Base-by-base conservation (phyloP, 2,888 invertebrate genomes). In the Tetheella fluctuosa region DNA sequence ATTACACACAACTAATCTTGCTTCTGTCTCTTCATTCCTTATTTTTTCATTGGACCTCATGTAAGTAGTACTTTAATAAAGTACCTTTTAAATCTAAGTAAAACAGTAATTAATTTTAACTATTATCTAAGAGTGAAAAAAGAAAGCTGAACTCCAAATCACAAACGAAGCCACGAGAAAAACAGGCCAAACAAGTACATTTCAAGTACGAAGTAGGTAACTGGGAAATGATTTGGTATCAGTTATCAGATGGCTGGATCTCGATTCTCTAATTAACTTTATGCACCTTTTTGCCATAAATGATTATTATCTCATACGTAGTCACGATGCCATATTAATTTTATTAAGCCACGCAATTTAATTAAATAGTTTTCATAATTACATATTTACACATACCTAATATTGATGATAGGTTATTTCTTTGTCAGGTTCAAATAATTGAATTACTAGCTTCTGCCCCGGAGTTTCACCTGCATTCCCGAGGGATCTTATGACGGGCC, bases 191-290 rank as follows among this genome's bases (percentile, higher is more conserved):
- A 48, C 48, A 20, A 20, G 48, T 48, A 48, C 48, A 48, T 48
- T 48, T 48, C 48, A 48, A 48, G 48, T 48, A 48, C 20, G 48
- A 30, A 25, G 48, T 48, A 56, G 56, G 56, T 30, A 30, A 56
- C 15, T 48, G 52, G 13, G 42, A 52, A 23, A 30, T 48, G 52
- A 52, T 48, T 52, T 48, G 25, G 12, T 34, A 39, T 39, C 48
- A 20, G 37, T 30, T 28, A 28, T 8, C 59, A 25, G 17, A 54
- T 63, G 59, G 48, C 20, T 48, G 48, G 42, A 65, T 65, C 64
- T 63, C 28, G 48, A 48, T 48, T 58, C 64, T 61, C 64, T 61
- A 65, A 63, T 63, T 65, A 65, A 63, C 61, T 63, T 48, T 59
- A 59, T 64, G 63, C 60, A 58, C 64, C 55, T 54, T 42, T 58